phyloP scores from a whole-genome alignment of 64 coral and sea anemone species.

The Montipora sp. region DNA sequence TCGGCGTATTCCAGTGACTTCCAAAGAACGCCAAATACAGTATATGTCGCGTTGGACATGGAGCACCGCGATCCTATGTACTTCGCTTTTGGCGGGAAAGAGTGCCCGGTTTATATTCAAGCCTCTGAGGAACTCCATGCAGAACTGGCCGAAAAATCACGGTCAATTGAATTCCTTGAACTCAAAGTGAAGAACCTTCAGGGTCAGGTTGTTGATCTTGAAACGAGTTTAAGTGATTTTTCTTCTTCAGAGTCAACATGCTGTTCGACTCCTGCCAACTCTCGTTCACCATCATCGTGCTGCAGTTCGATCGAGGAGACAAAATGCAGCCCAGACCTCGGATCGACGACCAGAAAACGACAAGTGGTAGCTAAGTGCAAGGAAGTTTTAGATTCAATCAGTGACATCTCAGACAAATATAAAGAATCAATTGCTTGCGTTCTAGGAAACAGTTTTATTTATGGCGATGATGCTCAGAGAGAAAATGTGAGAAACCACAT shows the following conservation, averaged over 20 bases:
- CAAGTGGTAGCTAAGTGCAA: not conserved
- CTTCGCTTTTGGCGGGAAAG: not conserved
- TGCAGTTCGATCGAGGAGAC: conserved; percentile 17
- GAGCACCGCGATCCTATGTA: not conserved
- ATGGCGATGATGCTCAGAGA: conserved; percentile 2
- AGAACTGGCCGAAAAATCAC: not conserved
- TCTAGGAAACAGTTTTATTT: not conserved
- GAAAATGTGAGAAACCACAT: not conserved
- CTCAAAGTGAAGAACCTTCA: not conserved
- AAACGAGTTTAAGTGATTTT: not conserved
- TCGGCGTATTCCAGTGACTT: not conserved
- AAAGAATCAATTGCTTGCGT: not conserved
- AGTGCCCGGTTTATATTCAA: not conserved
- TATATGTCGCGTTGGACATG: conserved; percentile 7
- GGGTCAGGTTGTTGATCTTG: not conserved
- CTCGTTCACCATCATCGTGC: not conserved
- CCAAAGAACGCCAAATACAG: not conserved
- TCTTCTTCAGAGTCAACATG: not conserved
- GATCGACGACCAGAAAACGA: conserved; percentile 21
- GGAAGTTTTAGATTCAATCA: not conserved
- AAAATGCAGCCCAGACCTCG: not conserved
- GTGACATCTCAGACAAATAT: conserved; percentile 3
- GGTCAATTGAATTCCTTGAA: conserved; percentile 18
- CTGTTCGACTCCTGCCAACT: not conserved
- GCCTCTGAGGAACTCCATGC: not conserved